Conservation (phyloP, 2,888 invertebrate genomes). For the Caenorhabditis becei region DNA sequence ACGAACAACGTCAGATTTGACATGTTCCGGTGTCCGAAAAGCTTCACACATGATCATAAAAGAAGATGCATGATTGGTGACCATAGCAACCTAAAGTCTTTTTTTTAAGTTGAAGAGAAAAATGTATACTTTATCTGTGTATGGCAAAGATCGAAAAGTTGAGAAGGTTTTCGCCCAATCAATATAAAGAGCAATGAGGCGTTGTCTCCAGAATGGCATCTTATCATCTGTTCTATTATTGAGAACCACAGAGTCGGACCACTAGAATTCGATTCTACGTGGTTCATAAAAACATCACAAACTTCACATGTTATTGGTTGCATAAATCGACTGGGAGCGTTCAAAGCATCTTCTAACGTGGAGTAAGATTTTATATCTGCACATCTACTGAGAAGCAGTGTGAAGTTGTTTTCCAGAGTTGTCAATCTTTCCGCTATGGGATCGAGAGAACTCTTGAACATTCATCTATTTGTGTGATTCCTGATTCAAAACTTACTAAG, state of each 20-base stretch:
- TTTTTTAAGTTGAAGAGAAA: neutral
- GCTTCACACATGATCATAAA: constrained; percentile 82
- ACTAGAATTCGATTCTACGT: constrained; percentile 44
- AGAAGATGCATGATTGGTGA: constrained; percentile 80
- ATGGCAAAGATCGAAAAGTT: constrained; percentile 77
- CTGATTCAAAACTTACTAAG: constrained; percentile 32
- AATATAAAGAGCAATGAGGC: constrained; percentile 79
- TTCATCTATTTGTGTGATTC: neutral
- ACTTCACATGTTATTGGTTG: constrained; percentile 77
- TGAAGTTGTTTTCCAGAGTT: constrained; percentile 79
- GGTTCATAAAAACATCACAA: neutral
- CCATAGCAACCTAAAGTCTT: constrained; percentile 75
- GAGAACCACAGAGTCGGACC: constrained; percentile 76
- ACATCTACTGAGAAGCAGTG: constrained; percentile 75
- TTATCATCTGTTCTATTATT: constrained; percentile 71
- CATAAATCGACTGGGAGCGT: constrained; percentile 75
- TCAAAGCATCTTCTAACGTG: constrained; percentile 76
- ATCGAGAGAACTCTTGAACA: constrained; percentile 59
- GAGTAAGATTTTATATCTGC: constrained; percentile 74
- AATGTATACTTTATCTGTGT: constrained; percentile 76
- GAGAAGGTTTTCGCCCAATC: constrained; percentile 81
- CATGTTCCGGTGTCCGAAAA: constrained; percentile 79
- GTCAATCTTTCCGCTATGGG: constrained; percentile 77
- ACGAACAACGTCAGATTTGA: constrained; percentile 58
- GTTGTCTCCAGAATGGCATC: constrained; percentile 80